Evolutionary conservation across 2,113 vertebrate genomes (phyloP), one percentile per base, ranked within the genome.

Genomic region (Bothrops jararaca): DNA sequence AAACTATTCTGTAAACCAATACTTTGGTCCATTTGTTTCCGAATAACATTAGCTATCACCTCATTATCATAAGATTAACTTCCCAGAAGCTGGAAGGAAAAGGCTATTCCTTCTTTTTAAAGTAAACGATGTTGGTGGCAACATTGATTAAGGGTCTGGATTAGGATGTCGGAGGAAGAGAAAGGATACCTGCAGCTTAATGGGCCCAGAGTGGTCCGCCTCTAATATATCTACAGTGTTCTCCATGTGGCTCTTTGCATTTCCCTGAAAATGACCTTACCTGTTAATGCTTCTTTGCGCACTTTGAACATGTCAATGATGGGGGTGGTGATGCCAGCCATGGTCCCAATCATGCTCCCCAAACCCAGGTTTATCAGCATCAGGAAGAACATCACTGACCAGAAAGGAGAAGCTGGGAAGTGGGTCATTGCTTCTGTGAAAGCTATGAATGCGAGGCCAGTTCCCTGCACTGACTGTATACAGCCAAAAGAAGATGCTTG

Each of bases 341-440:
- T 99, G 95, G 99, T 99, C 86, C 99, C 99, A 0, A 99, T 99
- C 99, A 99, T 99, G 96, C 99, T 99, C 12, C 99, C 99, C 97
- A 99, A 94, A 26, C 99, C 99, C 97, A 99, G 97, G 97, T 99
- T 99, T 95, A 99, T 99, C 89, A 99, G 97, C 99, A 99, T 99
- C 97, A 99, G 97, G 98, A 99, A 99, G 98, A 99, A 99, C 99
- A 99, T 99, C 96, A 99, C 98, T 0, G 99, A 99, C 99, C 99
- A 99, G 96, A 99, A 99, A 0, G 99, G 99, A 3, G 99, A 99
- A 80, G 97, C 99, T 0, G 99, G 99, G 94, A 99, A 99, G 95
- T 99, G 99, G 0, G 99, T 99, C 99, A 99, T 99, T 96, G 99
- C 99, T 97, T 99, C 99, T 0, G 99, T 99, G 98, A 99, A 99